phyloP scores from a whole-genome alignment of 2,888 invertebrate species.

The Rhaphigaster nebulosa region DNA sequence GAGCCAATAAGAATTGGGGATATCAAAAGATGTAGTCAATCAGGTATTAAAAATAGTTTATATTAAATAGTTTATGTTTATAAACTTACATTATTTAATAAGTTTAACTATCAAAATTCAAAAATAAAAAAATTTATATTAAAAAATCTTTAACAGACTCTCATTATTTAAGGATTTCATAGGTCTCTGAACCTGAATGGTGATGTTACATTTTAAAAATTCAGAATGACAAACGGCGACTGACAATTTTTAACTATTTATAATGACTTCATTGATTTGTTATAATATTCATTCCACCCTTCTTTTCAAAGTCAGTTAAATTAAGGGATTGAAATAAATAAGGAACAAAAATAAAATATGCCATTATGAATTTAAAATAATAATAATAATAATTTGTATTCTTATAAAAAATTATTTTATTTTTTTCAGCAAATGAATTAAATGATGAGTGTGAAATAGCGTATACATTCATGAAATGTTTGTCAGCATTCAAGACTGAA shows the following conservation, averaged over 20 bases:
- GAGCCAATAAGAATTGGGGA: background rate
- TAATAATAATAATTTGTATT: background rate
- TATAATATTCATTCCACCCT: too few species aligned
- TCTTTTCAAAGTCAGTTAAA: too few species aligned
- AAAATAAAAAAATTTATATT: too few species aligned
- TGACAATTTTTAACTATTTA: too few species aligned
- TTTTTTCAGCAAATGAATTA: conserved; percentile 53
- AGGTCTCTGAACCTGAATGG: too few species aligned
- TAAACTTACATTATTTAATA: too few species aligned
- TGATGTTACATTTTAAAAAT: too few species aligned
- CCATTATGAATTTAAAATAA: background rate
- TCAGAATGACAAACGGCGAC: too few species aligned
- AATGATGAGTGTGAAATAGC: conserved; percentile 54
- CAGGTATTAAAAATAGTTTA: background rate
- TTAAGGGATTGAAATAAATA: background rate
- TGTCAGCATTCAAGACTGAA: background rate
- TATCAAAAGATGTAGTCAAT: conserved; percentile 19
- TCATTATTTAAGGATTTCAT: too few species aligned
- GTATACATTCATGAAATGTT: conserved; percentile 46
- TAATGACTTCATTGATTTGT: too few species aligned
- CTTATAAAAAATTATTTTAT: background rate
- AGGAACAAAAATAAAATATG: background rate
- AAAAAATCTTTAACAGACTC: too few species aligned
- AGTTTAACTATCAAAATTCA: too few species aligned
- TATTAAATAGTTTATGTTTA: background rate